Evolutionary conservation across 2,888 invertebrate species (phyloP), one percentile per base, ranked within the genome.

Genomic region (Chymomyza fuscimana): DNA sequence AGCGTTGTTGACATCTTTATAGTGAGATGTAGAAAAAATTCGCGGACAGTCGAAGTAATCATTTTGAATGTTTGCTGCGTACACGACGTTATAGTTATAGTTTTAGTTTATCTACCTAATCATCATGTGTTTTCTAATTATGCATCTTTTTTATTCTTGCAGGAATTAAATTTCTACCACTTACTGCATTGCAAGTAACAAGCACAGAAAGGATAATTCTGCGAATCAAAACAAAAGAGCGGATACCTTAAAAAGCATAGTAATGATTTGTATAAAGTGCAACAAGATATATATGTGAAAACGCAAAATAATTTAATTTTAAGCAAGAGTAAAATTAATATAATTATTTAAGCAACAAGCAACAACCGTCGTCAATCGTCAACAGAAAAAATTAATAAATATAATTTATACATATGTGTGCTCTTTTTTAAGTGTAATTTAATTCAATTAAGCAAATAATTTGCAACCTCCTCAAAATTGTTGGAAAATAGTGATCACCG

Each of bases 81-180:
- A 46, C 3, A 46, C 40, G 2, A n/a, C n/a, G n/a, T n/a, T n/a
- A n/a, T n/a, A n/a, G n/a, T 46, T 4, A 46, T 46, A 46, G 40
- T 46, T 12, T 10, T 46, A 46, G 12, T 46, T 46, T 12, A 46
- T 46, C 1, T 7, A 3, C 12, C 6, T 10, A 46, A 12, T 46
- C 12, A 46, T 12, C 2, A 12, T 15, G 6, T 46, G 12, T 4
- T 12, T 12, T 12, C 40, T 46, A 46, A 46, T 54, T 9, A 54
- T n/a, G 10, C 4, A 54, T 16, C 36, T 67, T 4, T 66, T 63
- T 50, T 73, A 25, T 76, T 12, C 63, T 68, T 69, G 19, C 81
- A 85, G 84, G 84, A 86, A 81, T 81, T 74, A 86, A 52, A 65
- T 83, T 81, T 81, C 86, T 73, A 78, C 76, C 75, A 87, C 62